Percentiles rank a stretch among this genome's conserved stretches.
Evolutionary conservation across 2,888 invertebrate species (phyloP).

Genomic region (Mechanitis messenoides): DNA sequence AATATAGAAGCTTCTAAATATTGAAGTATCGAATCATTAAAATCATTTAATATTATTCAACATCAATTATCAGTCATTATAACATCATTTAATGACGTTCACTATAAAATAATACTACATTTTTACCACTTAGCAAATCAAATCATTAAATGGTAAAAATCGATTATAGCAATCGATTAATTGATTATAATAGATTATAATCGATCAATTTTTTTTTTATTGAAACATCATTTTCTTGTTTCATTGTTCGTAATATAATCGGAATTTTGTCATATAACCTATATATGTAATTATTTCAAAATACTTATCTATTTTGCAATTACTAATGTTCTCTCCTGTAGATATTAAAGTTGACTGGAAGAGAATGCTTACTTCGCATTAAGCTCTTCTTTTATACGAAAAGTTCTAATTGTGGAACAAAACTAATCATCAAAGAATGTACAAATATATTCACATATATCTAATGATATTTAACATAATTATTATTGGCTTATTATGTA

Average conservation of each 20-base stretch:
- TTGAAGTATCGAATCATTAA: background rate
- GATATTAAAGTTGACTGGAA: too few species aligned
- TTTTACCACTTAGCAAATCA: background rate
- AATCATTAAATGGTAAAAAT: constrained; percentile 28
- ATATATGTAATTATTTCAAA: too few species aligned
- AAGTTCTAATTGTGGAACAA: too few species aligned
- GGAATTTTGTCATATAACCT: too few species aligned
- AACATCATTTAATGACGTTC: constrained; percentile 1
- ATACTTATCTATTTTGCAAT: too few species aligned
- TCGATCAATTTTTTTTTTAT: constrained; percentile 18
- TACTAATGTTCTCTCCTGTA: too few species aligned
- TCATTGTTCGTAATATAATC: background rate
- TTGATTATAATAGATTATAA: constrained; percentile 58
- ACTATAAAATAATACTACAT: background rate
- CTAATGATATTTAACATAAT: constrained; percentile 1
- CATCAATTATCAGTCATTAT: background rate
- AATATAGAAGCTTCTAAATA: background rate
- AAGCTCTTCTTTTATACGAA: too few species aligned
- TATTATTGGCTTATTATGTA: constrained; percentile 15
- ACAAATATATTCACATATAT: too few species aligned
- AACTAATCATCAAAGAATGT: too few species aligned
- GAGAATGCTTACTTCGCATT: too few species aligned
- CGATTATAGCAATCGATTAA: constrained; percentile 62
- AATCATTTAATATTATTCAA: background rate
- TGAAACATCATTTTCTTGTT: background rate